Base-by-base conservation (phyloP, 1,140 invertebrate species). In the Lepidurus arcticus region DNA sequence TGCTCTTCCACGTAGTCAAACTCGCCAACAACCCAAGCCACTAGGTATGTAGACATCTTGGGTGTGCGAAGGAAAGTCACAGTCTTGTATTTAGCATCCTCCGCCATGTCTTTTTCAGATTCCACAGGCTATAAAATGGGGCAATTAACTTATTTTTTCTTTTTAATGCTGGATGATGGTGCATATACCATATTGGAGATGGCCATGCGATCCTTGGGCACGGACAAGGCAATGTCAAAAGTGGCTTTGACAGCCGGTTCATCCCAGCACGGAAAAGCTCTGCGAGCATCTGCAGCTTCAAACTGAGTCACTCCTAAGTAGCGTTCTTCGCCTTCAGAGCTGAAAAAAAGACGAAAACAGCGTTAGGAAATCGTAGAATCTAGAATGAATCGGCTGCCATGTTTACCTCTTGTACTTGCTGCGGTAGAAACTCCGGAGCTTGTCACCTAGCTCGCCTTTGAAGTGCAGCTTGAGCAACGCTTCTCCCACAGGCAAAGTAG, bases 261-360 rank as follows among this genome's bases (percentile, higher is more conserved):
- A 86, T 98, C 97, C 95, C 95, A 98, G 85, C 96, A 98, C 9
- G 97, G 96, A 83, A 99, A 98, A 83, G 95, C 96, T 81, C 93
- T 87, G 77, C 96, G 88, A 21, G 89, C 89, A 84, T 88, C 87
- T 53, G 94, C 96, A 0, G 96, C 88, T 87, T 97, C 92, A 85
- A 97, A 97, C 85, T 98, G 96, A 65, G 96, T 98, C 73, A 95
- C 93, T 16, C 93, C 94, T 53, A 91, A 91, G 85, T 93, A 94
- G 74, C 90, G 88, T 82, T 94, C 92, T 81, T 93, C 91, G 11
- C 93, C 94, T 47, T 87, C 85, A 42, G 88, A 85, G 79, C 89
- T 81, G 21, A 7, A 76, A 34, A 74, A 26, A 44, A 78, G 42
- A 76, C 78, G 75, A 26, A 74, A 45, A 74, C 16, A 44, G 34